Evolutionary conservation across 1,140 invertebrate species (phyloP).

Genomic region (Venturia canescens): DNA sequence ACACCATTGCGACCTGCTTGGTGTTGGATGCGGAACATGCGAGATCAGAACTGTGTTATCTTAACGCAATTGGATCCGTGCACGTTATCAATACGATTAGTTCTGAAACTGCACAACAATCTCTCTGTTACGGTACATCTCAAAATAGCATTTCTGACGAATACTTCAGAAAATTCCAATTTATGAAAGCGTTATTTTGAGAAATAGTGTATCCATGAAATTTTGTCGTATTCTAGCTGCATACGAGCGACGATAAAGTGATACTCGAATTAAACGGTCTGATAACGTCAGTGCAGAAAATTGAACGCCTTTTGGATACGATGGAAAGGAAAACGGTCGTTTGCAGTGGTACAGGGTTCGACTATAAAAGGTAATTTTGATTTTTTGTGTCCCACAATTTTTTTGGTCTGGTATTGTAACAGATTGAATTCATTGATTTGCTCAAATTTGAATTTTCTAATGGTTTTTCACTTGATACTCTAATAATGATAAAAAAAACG

Average conservation of each 20-base stretch:
- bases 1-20: not conserved
- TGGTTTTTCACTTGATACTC: no score
- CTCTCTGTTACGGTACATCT: not conserved
- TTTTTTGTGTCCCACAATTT: no score
- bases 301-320: not conserved
- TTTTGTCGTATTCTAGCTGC: not conserved
- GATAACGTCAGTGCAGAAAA: not conserved
- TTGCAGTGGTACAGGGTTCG: not conserved
- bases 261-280: not conserved
- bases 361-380: not conserved
- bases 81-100: not conserved
- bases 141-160: no score
- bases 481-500: no score
- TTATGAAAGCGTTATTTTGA: no score
- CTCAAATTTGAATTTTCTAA: no score
- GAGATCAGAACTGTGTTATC: not conserved
- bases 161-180: no score
- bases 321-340: not conserved
- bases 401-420: no score
- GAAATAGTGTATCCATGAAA: no score
- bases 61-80: not conserved
- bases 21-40: not conserved
- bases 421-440: no score
- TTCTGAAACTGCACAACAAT: not conserved
- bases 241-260: slow-evolving; percentile 1